Evolutionary conservation across 2,797 vertebrate genomes (phyloP), one percentile per base, ranked within the genome.

Genomic region (Pyrocephalus nanus): DNA sequence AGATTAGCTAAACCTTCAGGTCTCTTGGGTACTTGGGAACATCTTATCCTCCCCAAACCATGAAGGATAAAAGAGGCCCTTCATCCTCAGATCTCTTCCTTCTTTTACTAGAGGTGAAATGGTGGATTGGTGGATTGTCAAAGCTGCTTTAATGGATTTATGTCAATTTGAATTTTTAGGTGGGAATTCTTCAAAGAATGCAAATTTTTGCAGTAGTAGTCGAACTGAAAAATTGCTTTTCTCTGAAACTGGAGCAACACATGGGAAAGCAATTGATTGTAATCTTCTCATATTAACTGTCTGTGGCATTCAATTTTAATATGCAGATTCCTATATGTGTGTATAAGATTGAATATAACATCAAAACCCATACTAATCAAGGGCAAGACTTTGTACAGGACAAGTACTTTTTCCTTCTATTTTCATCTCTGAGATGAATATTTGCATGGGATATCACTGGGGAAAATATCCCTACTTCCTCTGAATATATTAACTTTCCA

Each of bases 361-460:
- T 5, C 4, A 82, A 82, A 80, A 91, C 4, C 27, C 3, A 0
- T 32, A 34, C 5, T 73, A 81, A 75, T 43, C 11, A 55, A 66
- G 8, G 30, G 8, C 15, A 15, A 95, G 55, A 25, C 25, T 73
- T 65, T 62, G n/a, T 26, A 76, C 75, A 48, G 9, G 7, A 20
- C 9, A 58, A 73, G 15, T 66, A 36, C 3, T 61, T 73, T 67
- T 80, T 36, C 38, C 8, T 83, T 57, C 17, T 66, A 2, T 74
- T 88, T 77, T 9, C 9, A 3, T 8, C 15, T 67, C 34, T 57
- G 19, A 47, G 21, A 15, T 79, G 36, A 87, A 53, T 75, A 65
- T 57, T 71, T 72, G 4, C 23, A 48, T 6, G 4, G 9, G 8
- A 17, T 69, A 29, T 65, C 5, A 22, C 0, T n/a, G 15, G 11